Evolutionary conservation across 2,888 invertebrate genomes (phyloP).

Genomic region (Polydrusus pterygomalis): DNA sequence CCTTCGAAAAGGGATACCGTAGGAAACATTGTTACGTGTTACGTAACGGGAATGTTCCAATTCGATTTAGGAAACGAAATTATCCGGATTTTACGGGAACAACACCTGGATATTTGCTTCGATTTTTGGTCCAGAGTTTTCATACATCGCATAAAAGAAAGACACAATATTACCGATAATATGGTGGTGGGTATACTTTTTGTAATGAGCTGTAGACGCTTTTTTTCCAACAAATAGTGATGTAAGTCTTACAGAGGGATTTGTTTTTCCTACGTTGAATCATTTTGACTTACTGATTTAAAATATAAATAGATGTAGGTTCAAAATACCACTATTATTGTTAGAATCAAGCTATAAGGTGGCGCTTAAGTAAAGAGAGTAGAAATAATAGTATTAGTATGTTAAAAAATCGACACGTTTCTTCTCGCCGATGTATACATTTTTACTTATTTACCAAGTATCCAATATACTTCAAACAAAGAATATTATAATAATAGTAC

Average conservation of each 20-base stretch:
- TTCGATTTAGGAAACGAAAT: slow-evolving; percentile 24
- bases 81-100: slow-evolving; percentile 12
- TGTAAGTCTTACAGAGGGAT: too few species aligned
- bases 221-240: too few species aligned
- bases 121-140: slow-evolving; percentile 24
- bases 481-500: too few species aligned
- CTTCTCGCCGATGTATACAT: too few species aligned
- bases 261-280: too few species aligned
- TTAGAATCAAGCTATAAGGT: background rate
- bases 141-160: background rate
- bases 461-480: too few species aligned
- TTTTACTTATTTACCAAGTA: too few species aligned
- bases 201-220: too few species aligned
- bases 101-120: slow-evolving; percentile 14
- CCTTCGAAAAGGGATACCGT: slow-evolving; percentile 23
- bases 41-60: background rate
- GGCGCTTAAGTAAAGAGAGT: background rate
- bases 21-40: slow-evolving; percentile 16
- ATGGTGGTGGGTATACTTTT: background rate
- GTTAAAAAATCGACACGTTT: too few species aligned
- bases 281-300: too few species aligned
- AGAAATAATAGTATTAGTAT: background rate
- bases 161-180: background rate
- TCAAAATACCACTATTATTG: background rate
- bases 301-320: background rate